phyloP scores from a whole-genome alignment of 1,140 invertebrate genomes.

The Myzus persicae region DNA sequence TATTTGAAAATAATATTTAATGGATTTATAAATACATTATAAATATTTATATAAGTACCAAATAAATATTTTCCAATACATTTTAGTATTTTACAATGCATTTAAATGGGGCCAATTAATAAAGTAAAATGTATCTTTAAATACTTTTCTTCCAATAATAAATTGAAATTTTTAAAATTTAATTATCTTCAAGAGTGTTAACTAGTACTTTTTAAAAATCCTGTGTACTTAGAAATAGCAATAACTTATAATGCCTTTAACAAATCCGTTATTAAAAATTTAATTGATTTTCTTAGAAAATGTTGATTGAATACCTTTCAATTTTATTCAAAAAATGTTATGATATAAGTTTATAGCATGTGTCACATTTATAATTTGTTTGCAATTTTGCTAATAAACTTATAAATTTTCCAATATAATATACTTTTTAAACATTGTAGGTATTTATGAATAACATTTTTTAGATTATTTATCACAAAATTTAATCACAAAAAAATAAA shows the following conservation, averaged over 20 bases:
- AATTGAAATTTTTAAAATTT: neutral
- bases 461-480: neutral
- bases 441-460: neutral
- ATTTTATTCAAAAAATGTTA: neutral
- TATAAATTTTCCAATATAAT: neutral
- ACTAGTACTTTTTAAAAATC: neutral
- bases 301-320: neutral
- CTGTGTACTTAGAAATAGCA: neutral
- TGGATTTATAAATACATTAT: neutral
- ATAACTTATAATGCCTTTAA: neutral
- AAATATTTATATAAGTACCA: neutral
- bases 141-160: neutral
- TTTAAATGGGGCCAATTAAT: neutral
- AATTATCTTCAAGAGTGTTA: neutral
- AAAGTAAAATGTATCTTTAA: too few species aligned
- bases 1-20: neutral
- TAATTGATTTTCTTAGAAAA: neutral
- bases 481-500: neutral
- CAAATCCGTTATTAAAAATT: neutral
- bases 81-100: neutral
- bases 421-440: neutral
- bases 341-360: constrained; percentile 10
- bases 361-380: constrained; percentile 17
- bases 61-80: neutral
- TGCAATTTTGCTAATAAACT: neutral